phyloP scores from a whole-genome alignment of 2,888 invertebrate genomes.

The Epinotia nisella region DNA sequence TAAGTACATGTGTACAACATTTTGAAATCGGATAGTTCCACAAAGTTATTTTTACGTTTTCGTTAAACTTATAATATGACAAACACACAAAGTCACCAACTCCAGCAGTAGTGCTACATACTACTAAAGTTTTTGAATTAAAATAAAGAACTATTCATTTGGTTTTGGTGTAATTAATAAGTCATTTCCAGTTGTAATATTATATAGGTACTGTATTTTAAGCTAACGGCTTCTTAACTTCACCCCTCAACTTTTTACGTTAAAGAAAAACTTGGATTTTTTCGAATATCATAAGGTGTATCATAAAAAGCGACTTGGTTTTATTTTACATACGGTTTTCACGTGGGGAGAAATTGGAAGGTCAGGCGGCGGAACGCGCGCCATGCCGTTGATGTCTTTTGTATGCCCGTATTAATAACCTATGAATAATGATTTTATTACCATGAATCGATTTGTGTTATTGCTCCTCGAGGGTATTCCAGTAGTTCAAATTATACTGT shows the following conservation, averaged over 20 bases:
- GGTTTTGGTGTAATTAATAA: not conserved
- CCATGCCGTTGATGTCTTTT: constrained; percentile 76
- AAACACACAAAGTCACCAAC: too few relatives aligned
- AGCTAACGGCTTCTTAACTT: constrained; percentile 50
- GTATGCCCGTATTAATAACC: constrained; percentile 50
- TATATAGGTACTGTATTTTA: constrained; percentile 2
- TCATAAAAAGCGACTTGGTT: constrained; percentile 69
- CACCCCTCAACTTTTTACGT: constrained; percentile 66
- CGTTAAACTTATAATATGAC: too few relatives aligned
- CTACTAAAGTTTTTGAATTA: too few relatives aligned
- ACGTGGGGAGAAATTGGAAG: constrained; percentile 55
- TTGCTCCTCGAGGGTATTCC: constrained; percentile 20
- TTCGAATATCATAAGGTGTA: constrained; percentile 70
- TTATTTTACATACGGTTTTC: constrained; percentile 66
- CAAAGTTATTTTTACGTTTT: too few relatives aligned
- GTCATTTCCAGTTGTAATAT: constrained; percentile 51
- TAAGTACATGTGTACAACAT: too few relatives aligned
- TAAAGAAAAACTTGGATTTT: constrained; percentile 66
- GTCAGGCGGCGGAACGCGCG: constrained; percentile 26
- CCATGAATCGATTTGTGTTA: constrained; percentile 39
- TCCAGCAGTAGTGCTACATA: too few relatives aligned
- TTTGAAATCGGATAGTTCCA: too few relatives aligned
- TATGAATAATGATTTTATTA: constrained; percentile 35
- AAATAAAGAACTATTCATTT: not conserved
- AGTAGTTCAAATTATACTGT: not conserved